Conservation (phyloP, 2,797 vertebrate species). For the Pagetopsis macropterus region DNA sequence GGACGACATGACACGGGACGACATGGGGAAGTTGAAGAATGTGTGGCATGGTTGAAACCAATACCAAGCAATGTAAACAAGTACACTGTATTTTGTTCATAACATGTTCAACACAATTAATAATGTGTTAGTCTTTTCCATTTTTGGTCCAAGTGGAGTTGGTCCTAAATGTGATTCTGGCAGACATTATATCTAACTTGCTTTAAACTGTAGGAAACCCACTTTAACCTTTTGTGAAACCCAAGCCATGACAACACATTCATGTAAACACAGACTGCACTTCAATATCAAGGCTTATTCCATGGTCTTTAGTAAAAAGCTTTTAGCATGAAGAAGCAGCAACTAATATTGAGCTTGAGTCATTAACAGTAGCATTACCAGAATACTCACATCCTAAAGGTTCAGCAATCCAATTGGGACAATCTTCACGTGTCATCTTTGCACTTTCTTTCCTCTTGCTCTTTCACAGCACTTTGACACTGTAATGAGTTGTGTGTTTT, state of each 20-base stretch:
- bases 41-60: no score
- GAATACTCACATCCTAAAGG: constrained; percentile 31
- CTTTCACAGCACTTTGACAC: constrained; percentile 27
- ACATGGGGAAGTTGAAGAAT: no score
- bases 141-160: no score
- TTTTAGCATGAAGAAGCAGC: constrained; percentile 29
- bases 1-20: no score
- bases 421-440: constrained; percentile 26
- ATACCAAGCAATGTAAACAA: no score
- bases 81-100: no score
- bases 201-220: no score
- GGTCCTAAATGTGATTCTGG: no score
- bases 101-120: no score
- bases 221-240: background rate
- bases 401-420: constrained; percentile 32
- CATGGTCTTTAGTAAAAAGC: constrained; percentile 18
- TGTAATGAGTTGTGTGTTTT: constrained; percentile 42
- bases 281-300: constrained; percentile 17
- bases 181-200: no score
- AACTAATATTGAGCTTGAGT: constrained; percentile 36
- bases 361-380: constrained; percentile 32
- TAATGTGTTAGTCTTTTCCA: no score
- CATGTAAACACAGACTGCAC: constrained; percentile 21
- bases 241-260: background rate
- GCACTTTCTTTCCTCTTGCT: constrained; percentile 22